Percentiles rank a stretch among this genome's conserved stretches.
These are phyloP conservation scores for Quiscalus mexicanus DNA, from an alignment of 2,113 vertebrate genomes.

Conservation along the genomic window DNA sequence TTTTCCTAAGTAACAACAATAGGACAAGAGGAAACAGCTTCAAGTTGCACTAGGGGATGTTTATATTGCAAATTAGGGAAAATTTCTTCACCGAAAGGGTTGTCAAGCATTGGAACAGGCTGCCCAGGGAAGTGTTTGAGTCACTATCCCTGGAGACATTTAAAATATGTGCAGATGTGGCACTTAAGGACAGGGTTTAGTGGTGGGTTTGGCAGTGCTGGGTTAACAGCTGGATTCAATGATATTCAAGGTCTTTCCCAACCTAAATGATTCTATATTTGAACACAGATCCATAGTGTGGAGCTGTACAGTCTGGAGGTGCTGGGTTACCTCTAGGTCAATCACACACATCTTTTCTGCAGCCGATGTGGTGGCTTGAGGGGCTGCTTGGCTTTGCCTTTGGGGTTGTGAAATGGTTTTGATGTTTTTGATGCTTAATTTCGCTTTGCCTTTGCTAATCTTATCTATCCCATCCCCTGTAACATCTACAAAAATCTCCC, in stretches of 20 bases:
- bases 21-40: neutral
- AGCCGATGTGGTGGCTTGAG: rapidly evolving
- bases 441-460: neutral
- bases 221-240: neutral
- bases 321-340: neutral
- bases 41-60: neutral
- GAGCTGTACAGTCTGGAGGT: neutral
- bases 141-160: neutral
- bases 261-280: neutral
- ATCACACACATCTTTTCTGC: neutral
- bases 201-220: neutral
- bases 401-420: neutral
- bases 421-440: neutral
- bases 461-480: neutral
- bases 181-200: neutral
- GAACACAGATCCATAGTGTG: neutral
- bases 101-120: neutral
- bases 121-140: neutral
- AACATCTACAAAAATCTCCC: neutral
- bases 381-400: neutral
- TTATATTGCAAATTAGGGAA: neutral
- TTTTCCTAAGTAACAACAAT: neutral
- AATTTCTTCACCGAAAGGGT: neutral
- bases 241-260: neutral
- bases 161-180: neutral